Evolutionary conservation across 1,140 invertebrate genomes (phyloP), one percentile per base, ranked within the genome.

Genomic region (Lanistes nyassanus): DNA sequence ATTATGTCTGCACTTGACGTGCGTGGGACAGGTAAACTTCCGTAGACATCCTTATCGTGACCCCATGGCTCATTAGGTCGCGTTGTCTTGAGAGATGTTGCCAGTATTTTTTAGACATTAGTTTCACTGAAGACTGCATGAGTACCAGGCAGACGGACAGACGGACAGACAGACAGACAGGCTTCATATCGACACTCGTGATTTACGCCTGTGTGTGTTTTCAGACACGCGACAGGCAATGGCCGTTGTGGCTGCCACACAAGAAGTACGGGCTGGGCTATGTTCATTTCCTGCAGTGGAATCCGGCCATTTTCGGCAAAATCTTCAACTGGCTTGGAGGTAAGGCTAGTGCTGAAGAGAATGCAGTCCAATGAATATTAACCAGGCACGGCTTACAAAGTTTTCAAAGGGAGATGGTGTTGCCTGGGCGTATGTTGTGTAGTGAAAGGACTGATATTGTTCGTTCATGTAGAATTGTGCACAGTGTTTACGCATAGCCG

Each of bases 191-290:
- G 23, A 66, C 23, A 53, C 23, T 53, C n/a, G 5, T 16, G 29
- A 67, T n/a, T 64, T 26, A 31, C 23, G 34, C 23, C 16, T 69
- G 56, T 39, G 16, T 23, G 31, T 37, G 64, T 73, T 31, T 72
- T 66, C 79, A 91, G 90, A 84, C 87, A 80, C 79, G 89, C 67
- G 78, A 89, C 60, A 79, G 86, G 56, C 87, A 89, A 82, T 93
- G 91, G 91, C 88, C 92, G 16, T 84, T 89, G 2, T 93, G 92
- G 92, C 84, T 92, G 55, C 91, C 91, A 42, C 85, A 92, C 80
- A 87, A 90, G 76, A 89, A 90, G 70, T 93, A 93, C 82, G 79
- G 91, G 9, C 78, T 89, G 76, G 92, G 92, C 2, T 91, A 92
- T 79, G 89, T 91, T 1, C 85, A 87, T 74, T 91, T 92, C 69